Percentiles rank a stretch among this genome's conserved stretches.
phyloP scores from a whole-genome alignment of 1,140 invertebrate genomes.

The Pseudobourletiella spinata region DNA sequence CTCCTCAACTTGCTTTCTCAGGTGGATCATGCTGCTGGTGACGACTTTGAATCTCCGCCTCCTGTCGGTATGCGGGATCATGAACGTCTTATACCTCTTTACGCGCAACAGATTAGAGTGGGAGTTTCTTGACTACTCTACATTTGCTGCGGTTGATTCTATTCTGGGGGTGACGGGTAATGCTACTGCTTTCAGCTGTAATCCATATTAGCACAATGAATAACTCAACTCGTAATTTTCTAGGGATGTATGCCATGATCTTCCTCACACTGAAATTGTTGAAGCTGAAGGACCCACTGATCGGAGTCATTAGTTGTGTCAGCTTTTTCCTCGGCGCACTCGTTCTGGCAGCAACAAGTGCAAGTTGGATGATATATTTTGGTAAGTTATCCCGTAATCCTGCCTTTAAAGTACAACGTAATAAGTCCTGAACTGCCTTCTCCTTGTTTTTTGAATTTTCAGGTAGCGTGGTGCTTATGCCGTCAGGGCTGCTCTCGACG shows the following conservation, averaged over 20 bases:
- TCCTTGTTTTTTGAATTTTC: too few relatives aligned
- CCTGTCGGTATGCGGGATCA: slow-evolving; percentile 1
- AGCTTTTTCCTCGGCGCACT: not conserved
- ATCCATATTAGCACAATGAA: not conserved
- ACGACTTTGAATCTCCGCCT: not conserved
- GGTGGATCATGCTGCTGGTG: slow-evolving; percentile 18
- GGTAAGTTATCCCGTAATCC: too few relatives aligned
- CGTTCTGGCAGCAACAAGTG: slow-evolving; percentile 5
- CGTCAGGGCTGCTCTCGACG: slow-evolving; percentile 18
- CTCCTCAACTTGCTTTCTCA: slow-evolving; percentile 1
- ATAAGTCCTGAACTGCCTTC: too few relatives aligned
- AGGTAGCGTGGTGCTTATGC: too few relatives aligned
- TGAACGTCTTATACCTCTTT: slow-evolving; percentile 9
- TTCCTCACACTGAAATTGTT: slow-evolving; percentile 16
- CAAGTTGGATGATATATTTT: slow-evolving; percentile 25
- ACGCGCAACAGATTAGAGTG: slow-evolving; percentile 18
- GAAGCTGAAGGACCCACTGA: slow-evolving; percentile 8
- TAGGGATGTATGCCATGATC: slow-evolving; percentile 18
- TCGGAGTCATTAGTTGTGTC: slow-evolving; percentile 14
- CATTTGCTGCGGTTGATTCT: slow-evolving; percentile 1
- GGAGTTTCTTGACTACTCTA: slow-evolving; percentile 14
- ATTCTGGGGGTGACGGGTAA: slow-evolving; percentile 11
- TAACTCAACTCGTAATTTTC: not conserved
- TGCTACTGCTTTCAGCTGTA: not conserved
- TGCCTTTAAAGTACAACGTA: too few relatives aligned